Evolutionary conservation across 2,797 vertebrate genomes (phyloP).

Genomic region (Tinamus major): DNA sequence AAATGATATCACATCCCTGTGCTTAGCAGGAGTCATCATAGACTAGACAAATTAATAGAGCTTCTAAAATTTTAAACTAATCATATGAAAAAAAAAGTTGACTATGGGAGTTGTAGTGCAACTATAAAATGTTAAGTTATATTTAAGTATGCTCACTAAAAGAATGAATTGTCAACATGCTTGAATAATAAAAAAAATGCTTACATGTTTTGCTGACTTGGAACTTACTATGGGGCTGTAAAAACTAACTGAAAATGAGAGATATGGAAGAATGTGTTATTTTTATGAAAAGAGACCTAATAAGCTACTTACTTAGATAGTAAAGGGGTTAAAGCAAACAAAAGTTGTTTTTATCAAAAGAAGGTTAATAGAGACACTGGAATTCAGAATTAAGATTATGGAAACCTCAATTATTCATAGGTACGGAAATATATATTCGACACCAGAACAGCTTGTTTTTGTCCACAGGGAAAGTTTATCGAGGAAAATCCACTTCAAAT

Average conservation of each 20-base stretch:
- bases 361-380: not conserved
- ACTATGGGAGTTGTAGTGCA: not conserved
- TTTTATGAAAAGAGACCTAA: conserved; percentile 9
- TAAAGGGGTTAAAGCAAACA: not conserved
- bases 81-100: not conserved
- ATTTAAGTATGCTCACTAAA: not conserved
- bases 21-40: not conserved
- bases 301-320: not conserved
- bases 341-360: conserved; percentile 26
- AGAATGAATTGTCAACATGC: not conserved
- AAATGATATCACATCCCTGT: not conserved
- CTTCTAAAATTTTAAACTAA: not conserved
- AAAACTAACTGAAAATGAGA: not conserved
- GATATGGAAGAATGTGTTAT: not conserved
- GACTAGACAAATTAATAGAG: not conserved
- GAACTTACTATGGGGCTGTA: not conserved
- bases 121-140: not conserved
- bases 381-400: conserved; percentile 2
- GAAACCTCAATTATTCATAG: not conserved
- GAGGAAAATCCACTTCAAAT: not conserved
- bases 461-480: not conserved
- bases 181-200: not conserved
- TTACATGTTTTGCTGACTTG: not conserved
- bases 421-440: not conserved
- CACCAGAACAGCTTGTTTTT: not conserved